Conservation (phyloP, 2,113 vertebrate genomes). For the Psittacara wagleri region DNA sequence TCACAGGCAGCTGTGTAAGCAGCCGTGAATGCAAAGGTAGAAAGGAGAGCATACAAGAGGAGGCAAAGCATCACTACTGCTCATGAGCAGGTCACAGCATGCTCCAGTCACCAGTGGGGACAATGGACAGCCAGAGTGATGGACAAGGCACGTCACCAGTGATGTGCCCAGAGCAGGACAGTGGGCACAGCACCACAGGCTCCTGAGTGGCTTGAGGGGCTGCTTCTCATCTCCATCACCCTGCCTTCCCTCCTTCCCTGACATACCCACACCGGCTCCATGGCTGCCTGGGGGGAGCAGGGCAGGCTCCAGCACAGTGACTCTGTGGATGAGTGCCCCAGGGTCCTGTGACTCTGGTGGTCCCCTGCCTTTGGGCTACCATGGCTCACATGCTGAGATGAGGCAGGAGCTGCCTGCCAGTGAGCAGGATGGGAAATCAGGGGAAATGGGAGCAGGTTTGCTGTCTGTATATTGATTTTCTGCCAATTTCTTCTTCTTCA, state of each 20-base stretch:
- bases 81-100: fast-evolving
- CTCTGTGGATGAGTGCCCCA: fast-evolving
- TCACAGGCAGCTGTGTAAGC: background rate
- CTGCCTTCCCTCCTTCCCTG: background rate
- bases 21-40: background rate
- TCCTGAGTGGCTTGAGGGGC: background rate
- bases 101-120: background rate
- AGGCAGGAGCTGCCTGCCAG: background rate
- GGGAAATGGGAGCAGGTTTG: background rate
- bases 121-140: background rate
- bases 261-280: fast-evolving
- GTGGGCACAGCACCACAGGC: background rate
- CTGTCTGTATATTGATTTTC: background rate
- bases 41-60: background rate
- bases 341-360: background rate
- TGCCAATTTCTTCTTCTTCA: background rate
- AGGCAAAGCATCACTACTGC: background rate
- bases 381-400: fast-evolving
- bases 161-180: background rate
- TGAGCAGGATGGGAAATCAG: background rate
- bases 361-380: background rate
- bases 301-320: background rate
- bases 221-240: background rate
- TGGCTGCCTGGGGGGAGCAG: background rate
- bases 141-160: background rate